Conservation (phyloP, 2,888 invertebrate species). For the Ligdia adustata region DNA sequence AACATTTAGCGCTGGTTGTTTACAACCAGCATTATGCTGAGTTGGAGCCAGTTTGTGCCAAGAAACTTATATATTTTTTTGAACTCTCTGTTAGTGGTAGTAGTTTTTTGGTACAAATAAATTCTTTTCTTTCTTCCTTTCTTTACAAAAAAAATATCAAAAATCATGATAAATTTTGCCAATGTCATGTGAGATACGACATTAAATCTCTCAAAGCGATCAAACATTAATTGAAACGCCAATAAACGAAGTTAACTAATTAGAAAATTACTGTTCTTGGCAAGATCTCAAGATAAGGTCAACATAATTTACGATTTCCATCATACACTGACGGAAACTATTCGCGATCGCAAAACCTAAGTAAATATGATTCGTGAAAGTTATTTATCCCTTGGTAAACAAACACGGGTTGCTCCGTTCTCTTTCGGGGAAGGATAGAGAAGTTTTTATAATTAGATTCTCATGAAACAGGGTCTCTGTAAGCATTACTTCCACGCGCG, state of each 20-base stretch:
- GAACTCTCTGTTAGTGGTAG: no score
- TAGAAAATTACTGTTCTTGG: constrained; percentile 8
- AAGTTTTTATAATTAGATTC: constrained; percentile 31
- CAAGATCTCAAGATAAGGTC: constrained; percentile 1
- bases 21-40: no score
- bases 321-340: constrained; percentile 7
- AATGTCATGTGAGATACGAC: no score
- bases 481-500: constrained; percentile 15
- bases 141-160: no score
- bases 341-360: constrained; percentile 8
- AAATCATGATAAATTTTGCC: no score
- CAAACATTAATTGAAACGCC: constrained; percentile 4
- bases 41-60: no score
- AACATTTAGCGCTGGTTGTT: no score
- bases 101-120: no score
- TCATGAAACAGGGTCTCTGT: constrained; percentile 17
- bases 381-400: constrained; percentile 15
- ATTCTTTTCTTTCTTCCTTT: no score
- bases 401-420: not conserved
- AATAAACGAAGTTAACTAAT: constrained; percentile 9
- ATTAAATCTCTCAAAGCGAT: constrained; percentile 1
- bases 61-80: no score
- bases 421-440: constrained; percentile 5
- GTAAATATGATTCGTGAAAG: constrained; percentile 6
- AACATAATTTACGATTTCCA: constrained; percentile 5